Evolutionary conservation across 1,140 invertebrate species (phyloP).

Genomic region (Diachasmimorpha longicaudata): DNA sequence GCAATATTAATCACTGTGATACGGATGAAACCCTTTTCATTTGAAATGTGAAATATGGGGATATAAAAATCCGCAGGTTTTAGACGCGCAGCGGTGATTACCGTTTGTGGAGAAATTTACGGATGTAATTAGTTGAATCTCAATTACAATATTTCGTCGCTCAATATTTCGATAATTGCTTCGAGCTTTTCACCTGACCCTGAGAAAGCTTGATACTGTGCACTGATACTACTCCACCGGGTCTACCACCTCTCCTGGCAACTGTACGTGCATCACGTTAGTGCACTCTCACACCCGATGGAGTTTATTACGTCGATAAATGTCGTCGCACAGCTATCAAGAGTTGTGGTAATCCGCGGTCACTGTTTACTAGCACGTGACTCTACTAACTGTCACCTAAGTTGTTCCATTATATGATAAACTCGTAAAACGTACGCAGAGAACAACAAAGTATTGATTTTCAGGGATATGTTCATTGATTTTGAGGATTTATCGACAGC

Average conservation of each 20-base stretch:
- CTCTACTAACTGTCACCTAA: neutral
- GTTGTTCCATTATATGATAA: neutral
- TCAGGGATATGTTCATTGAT: neutral
- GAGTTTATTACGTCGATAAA: conserved; percentile 28
- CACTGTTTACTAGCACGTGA: conserved; percentile 14
- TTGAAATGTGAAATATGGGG: neutral
- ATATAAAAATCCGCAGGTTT: neutral
- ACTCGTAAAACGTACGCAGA: neutral
- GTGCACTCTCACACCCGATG: conserved; percentile 15
- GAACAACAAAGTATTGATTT: too few relatives aligned
- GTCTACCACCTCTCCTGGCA: neutral
- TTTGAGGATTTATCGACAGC: too few relatives aligned
- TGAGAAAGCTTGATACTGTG: too few relatives aligned
- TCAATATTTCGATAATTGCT: too few relatives aligned
- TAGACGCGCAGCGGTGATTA: neutral
- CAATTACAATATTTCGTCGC: too few relatives aligned
- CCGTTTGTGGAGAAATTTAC: neutral
- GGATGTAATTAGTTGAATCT: too few relatives aligned
- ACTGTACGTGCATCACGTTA: neutral
- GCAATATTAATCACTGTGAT: neutral
- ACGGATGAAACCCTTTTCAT: neutral
- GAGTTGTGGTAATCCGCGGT: conserved; percentile 29
- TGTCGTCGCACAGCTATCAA: conserved; percentile 20
- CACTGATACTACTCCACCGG: neutral
- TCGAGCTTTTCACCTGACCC: too few relatives aligned